phyloP scores from a whole-genome alignment of 2,797 vertebrate species.

The Rhadinocentrus ornatus region DNA sequence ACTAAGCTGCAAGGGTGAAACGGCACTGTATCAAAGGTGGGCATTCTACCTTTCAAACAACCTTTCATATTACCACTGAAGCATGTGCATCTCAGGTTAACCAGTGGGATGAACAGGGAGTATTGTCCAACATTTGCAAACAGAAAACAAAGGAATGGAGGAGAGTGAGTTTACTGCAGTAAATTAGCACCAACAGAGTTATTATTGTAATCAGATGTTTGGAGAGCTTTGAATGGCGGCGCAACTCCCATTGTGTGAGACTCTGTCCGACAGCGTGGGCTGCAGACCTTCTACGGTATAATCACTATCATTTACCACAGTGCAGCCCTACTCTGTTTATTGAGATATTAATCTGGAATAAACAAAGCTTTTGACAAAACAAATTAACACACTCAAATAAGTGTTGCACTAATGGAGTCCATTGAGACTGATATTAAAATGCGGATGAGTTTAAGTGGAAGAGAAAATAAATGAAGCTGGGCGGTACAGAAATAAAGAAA shows the following conservation, averaged over 20 bases:
- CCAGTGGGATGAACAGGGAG: conserved; percentile 14
- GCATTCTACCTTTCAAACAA: conserved; percentile 57
- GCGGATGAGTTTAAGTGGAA: conserved; percentile 52
- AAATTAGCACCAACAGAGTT: conserved; percentile 79
- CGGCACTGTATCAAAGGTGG: conserved; percentile 43
- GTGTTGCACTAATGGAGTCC: conserved; percentile 76
- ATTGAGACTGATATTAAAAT: conserved; percentile 80
- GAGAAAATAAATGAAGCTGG: conserved; percentile 27
- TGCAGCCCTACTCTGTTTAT: conserved; percentile 77
- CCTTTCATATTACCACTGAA: conserved; percentile 37
- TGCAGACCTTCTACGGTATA: conserved; percentile 71
- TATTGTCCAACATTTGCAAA: conserved; percentile 35
- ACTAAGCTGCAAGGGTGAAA: conserved; percentile 52
- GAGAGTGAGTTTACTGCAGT: conserved; percentile 55
- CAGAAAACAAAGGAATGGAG: conserved; percentile 22
- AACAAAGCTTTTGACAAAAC: conserved; percentile 85
- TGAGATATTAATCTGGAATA: conserved; percentile 84
- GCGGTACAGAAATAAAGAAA: conserved; percentile 45
- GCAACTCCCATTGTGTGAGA: conserved; percentile 69
- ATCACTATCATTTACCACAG: conserved; percentile 84
- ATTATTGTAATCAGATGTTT: conserved; percentile 84
- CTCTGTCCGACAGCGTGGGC: conserved; percentile 68
- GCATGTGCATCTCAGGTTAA: conserved; percentile 12
- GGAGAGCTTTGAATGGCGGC: conserved; percentile 69
- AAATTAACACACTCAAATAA: conserved; percentile 80